Percentiles rank a stretch among this genome's conserved stretches.
These are phyloP conservation scores for Druon quercuslanigerum DNA, from an alignment of 1,140 invertebrate species.

Conservation along the genomic window DNA sequence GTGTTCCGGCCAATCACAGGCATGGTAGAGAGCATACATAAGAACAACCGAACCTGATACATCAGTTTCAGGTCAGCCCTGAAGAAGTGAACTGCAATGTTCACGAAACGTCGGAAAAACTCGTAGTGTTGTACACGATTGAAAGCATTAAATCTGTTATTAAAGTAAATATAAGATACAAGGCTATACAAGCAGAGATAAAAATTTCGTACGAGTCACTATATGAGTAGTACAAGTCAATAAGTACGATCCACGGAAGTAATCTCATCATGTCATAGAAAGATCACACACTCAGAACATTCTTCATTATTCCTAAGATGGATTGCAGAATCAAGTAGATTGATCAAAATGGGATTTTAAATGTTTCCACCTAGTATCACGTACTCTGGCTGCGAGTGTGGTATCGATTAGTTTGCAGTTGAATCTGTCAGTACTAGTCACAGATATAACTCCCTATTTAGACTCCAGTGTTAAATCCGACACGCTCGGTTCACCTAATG, in stretches of 20 bases:
- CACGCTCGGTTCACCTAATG: conserved; percentile 9
- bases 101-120: too few species aligned
- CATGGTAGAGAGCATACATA: too few species aligned
- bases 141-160: too few species aligned
- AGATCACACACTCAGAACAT: not conserved
- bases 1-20: too few species aligned
- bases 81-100: too few species aligned
- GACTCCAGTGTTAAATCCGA: conserved; percentile 11
- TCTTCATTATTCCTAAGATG: not conserved
- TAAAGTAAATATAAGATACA: too few species aligned
- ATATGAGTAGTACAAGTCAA: too few species aligned
- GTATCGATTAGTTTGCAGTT: not conserved
- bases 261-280: not conserved
- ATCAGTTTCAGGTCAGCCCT: too few species aligned
- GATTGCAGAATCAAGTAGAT: not conserved
- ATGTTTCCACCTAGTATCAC: conserved; percentile 8
- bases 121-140: too few species aligned
- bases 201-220: too few species aligned
- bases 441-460: conserved; percentile 8
- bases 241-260: not conserved
- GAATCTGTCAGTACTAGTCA: not conserved
- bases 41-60: too few species aligned
- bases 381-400: not conserved
- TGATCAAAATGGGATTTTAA: conserved; percentile 17
- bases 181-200: too few species aligned